A percentile compares a stretch with the other conserved stretches of the same genome.
Evolutionary conservation across 2,888 invertebrate species (phyloP).

Genomic region (Xestobium rufovillosum): DNA sequence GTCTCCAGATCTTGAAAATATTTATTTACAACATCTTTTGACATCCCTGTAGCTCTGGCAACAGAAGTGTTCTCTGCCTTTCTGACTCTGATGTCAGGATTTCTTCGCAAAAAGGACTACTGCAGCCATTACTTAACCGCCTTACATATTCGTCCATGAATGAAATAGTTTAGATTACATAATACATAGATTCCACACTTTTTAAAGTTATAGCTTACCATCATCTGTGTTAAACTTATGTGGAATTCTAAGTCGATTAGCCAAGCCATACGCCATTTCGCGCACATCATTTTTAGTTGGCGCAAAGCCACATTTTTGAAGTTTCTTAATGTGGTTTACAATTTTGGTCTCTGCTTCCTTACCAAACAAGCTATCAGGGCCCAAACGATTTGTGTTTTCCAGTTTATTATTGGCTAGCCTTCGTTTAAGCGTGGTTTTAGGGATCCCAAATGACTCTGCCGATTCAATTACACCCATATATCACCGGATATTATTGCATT

Average conservation of each 20-base stretch:
- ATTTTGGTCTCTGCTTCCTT: neutral
- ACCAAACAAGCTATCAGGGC: neutral
- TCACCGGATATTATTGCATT: neutral
- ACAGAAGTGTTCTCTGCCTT: neutral
- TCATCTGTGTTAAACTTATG: constrained; percentile 1
- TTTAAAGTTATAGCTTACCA: neutral
- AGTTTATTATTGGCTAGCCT: neutral
- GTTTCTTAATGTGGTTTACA: constrained; percentile 3
- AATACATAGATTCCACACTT: neutral
- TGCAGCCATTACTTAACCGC: constrained; percentile 2
- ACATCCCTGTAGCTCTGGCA: constrained; percentile 1
- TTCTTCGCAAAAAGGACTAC: neutral
- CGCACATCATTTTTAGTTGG: constrained; percentile 4
- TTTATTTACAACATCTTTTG: too few relatives aligned
- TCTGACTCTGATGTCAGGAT: neutral
- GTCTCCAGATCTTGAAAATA: neutral
- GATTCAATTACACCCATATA: constrained; percentile 1
- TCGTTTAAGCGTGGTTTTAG: constrained; percentile 1
- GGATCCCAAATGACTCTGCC: neutral
- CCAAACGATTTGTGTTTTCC: constrained; percentile 3
- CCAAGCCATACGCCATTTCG: neutral
- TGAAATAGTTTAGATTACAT: neutral
- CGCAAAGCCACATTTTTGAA: constrained; percentile 6
- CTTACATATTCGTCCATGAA: too few relatives aligned
- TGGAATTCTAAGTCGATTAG: neutral